Conservation (phyloP, 2,888 invertebrate species). For the Macrosiphum euphorbiae region DNA sequence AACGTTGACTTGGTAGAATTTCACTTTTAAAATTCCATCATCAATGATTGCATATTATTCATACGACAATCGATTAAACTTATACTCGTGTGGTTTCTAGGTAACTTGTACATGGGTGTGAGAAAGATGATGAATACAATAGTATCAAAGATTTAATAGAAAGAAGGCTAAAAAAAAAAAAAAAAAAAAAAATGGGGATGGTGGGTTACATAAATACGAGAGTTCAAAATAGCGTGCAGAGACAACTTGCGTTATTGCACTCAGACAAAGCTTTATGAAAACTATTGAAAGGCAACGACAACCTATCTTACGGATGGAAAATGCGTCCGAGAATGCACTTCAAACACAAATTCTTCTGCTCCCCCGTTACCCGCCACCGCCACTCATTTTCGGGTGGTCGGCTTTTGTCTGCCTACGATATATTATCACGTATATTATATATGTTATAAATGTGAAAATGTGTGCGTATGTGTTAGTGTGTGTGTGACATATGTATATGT, state of each 20-base stretch:
- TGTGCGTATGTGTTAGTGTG: not conserved
- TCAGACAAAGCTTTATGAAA: not conserved
- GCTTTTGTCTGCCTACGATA: constrained; percentile 22
- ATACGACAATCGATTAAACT: not conserved
- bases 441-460: not conserved
- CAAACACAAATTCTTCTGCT: constrained; percentile 22
- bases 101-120: not conserved
- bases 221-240: not conserved
- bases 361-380: not conserved
- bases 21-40: not conserved
- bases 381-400: constrained; percentile 21
- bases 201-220: not conserved
- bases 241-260: not conserved
- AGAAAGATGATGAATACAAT: not conserved
- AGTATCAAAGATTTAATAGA: not conserved
- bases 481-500: too few relatives aligned
- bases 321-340: constrained; percentile 13
- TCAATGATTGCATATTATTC: not conserved
- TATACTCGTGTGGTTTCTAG: not conserved
- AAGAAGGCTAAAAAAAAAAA: not conserved
- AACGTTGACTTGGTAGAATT: not conserved
- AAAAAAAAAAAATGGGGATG: not conserved
- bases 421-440: not conserved
- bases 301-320: not conserved
- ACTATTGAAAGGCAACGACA: not conserved